Evolutionary conservation across 2,888 invertebrate genomes (phyloP).

Genomic region (Dendrolimus pini): DNA sequence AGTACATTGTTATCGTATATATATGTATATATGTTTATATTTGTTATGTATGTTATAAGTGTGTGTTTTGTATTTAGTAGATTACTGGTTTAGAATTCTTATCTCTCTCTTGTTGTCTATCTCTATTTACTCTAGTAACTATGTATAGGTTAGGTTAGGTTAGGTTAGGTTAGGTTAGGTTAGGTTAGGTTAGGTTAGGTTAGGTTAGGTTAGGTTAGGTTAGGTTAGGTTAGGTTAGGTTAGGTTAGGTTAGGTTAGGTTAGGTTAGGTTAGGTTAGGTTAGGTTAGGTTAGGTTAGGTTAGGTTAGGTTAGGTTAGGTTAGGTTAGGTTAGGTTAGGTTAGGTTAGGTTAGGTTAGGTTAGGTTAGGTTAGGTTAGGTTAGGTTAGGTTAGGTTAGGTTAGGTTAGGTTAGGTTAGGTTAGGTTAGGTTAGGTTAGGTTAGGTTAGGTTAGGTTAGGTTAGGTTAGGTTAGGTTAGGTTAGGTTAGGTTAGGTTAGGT

Average conservation of each 20-base stretch:
- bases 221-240: constrained; percentile 16
- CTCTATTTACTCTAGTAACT: too few species aligned
- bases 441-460: constrained; percentile 15
- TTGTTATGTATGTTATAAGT: too few species aligned
- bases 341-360: constrained; percentile 16
- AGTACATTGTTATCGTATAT: too few species aligned
- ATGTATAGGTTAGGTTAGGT: constrained; percentile 5
- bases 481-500: constrained; percentile 6
- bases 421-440: constrained; percentile 16
- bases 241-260: constrained; percentile 15
- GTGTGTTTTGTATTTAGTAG: too few species aligned
- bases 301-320: constrained; percentile 12
- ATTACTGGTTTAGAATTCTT: too few species aligned
- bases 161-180: constrained; percentile 9
- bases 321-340: constrained; percentile 14
- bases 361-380: constrained; percentile 16
- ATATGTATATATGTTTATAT: too few species aligned
- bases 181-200: constrained; percentile 9
- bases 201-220: constrained; percentile 13
- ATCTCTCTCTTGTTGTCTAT: too few species aligned
- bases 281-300: constrained; percentile 13
- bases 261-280: constrained; percentile 13
- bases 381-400: constrained; percentile 14
- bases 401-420: constrained; percentile 16
- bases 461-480: constrained; percentile 10